These are phyloP conservation scores for Helicoverpa assulta DNA, from an alignment of 2,888 invertebrate species.

Conservation along the genomic window DNA sequence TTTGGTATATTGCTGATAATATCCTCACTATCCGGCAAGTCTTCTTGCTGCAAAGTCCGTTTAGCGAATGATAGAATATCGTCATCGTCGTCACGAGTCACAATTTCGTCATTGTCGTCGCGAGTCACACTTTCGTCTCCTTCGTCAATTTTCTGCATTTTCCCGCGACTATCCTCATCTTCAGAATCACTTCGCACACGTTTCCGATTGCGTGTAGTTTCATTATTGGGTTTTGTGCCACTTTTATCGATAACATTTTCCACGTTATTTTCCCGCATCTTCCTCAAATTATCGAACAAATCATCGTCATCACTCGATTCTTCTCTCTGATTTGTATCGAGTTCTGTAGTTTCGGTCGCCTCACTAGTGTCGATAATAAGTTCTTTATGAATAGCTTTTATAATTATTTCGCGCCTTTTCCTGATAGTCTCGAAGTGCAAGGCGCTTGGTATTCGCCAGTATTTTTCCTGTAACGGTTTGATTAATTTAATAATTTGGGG, in stretches of 20 bases:
- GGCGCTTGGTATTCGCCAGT: conserved; percentile 95
- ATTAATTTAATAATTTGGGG: conserved; percentile 44
- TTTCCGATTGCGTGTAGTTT: conserved; percentile 70
- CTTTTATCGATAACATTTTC: conserved; percentile 60
- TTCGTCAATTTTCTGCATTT: conserved; percentile 83
- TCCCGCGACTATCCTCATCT: conserved; percentile 71
- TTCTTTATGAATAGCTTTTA: conserved; percentile 89
- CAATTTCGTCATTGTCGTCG: conserved; percentile 78
- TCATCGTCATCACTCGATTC: conserved; percentile 84
- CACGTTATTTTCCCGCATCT: conserved; percentile 73
- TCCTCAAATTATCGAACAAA: conserved; percentile 83
- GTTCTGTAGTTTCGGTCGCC: conserved; percentile 24
- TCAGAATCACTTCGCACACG: conserved; percentile 81
- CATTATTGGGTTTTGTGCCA: conserved; percentile 46
- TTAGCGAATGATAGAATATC: conserved; percentile 86
- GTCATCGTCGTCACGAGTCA: conserved; percentile 69
- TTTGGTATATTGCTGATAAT: conserved; percentile 75
- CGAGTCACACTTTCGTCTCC: conserved; percentile 64
- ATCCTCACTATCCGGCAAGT: conserved; percentile 84
- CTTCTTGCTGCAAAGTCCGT: conserved; percentile 80
- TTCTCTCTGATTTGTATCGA: conserved; percentile 43
- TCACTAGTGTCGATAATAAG: conserved; percentile 74
- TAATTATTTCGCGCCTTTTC: conserved; percentile 89
- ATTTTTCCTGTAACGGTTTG: conserved; percentile 91
- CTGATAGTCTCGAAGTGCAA: conserved; percentile 89